phyloP scores from a whole-genome alignment of 2,797 vertebrate species.

The Periparus ater region DNA sequence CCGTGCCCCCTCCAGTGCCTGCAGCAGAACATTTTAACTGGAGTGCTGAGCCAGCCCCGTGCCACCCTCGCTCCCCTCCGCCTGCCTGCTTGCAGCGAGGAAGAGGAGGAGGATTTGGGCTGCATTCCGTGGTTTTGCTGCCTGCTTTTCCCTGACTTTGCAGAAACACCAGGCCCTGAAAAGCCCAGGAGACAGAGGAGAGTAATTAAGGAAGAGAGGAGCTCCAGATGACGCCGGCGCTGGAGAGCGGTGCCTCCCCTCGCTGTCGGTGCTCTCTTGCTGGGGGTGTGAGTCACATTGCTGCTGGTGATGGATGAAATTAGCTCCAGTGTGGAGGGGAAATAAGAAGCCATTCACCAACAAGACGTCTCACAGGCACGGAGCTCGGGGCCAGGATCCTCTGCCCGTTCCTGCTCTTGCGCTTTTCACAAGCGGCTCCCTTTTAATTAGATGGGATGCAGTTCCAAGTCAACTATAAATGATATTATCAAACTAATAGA shows the following conservation, averaged over 20 bases:
- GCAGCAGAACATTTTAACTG: neutral
- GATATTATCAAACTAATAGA: constrained; percentile 50
- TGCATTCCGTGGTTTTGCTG: neutral
- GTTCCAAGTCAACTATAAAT: constrained; percentile 33
- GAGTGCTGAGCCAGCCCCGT: neutral
- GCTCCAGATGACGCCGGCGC: neutral
- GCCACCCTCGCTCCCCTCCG: fast-evolving
- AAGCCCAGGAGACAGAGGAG: neutral
- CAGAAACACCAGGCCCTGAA: neutral
- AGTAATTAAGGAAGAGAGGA: neutral
- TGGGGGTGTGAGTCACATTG: constrained; percentile 6
- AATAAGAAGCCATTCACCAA: neutral
- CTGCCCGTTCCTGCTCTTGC: neutral
- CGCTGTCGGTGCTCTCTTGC: neutral
- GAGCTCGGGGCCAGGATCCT: neutral
- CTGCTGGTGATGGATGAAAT: constrained; percentile 34
- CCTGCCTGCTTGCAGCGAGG: neutral
- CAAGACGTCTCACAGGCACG: neutral
- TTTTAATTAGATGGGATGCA: constrained; percentile 51
- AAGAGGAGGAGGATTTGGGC: neutral
- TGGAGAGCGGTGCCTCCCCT: neutral
- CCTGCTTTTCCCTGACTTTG: neutral
- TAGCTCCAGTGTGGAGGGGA: neutral
- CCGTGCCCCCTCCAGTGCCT: neutral
- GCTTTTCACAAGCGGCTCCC: neutral